Evolutionary conservation across 2,113 vertebrate genomes (phyloP), one percentile per base, ranked within the genome.

Genomic region (Poeciliopsis retropinna): DNA sequence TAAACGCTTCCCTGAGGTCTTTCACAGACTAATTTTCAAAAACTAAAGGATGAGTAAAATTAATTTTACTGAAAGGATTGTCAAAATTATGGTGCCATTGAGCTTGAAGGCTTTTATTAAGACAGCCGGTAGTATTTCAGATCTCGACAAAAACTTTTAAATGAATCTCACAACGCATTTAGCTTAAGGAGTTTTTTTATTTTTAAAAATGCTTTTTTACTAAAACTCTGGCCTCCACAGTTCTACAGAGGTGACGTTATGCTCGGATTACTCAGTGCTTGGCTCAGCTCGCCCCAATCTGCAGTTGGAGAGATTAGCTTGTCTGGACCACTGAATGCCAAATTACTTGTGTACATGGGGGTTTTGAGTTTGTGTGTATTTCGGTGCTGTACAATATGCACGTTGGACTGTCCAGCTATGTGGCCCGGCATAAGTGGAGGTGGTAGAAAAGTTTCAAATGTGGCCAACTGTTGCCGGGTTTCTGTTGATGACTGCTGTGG

Each of bases 371-470:
- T 70, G 28, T 63, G 0, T 76, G 65, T 47, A 64, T 75, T 60
- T 73, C 5, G 15, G 51, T 75, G 65, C 30, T 37, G 37, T 28
- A 54, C 62, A 57, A 15, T 19, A 7, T 31, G 19, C 10, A 3
- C 62, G 31, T 78, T 32, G 73, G 74, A 71, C 67, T 71, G 70
- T 75, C 12, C 19, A 27, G 27, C 76, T 75, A 70, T 86, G 76
- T 79, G 32, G 64, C 71, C 69, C 70, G 74, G 64, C 76, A 47
- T 73, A 85, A 82, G 84, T 79, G 61, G 41, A 77, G 71, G 84
- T 77, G 79, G 81, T 60, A 60, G 80, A 75, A 73, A 76, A 77
- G 81, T 70, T 90, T 90, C 84, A 85, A 57, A 88, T 71, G 81
- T 82, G 65, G 73, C 64, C 71, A 63, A 75, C 77, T 76, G 12